A percentile compares a stretch with the other conserved stretches of the same genome.
These are phyloP conservation scores for Schizaphis graminum DNA, from an alignment of 2,888 invertebrate genomes.

Conservation along the genomic window DNA sequence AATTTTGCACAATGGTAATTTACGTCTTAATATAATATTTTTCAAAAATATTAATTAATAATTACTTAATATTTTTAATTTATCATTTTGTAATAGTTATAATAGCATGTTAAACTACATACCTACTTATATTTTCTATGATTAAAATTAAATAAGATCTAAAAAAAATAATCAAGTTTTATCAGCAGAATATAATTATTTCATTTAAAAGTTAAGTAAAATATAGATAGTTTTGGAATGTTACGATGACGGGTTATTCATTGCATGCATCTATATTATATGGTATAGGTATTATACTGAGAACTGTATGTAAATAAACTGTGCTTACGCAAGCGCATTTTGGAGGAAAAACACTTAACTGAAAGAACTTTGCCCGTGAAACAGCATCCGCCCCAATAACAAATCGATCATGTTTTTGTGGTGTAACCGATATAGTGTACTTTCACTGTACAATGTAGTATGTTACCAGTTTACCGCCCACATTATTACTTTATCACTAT, in stretches of 20 bases:
- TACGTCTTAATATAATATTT: background rate
- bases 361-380: slow-evolving; percentile 39
- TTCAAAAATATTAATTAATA: background rate
- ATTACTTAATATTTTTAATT: background rate
- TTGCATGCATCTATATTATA: background rate
- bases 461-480: background rate
- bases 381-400: slow-evolving; percentile 49
- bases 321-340: slow-evolving; percentile 52
- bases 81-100: background rate
- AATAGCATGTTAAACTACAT: background rate
- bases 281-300: background rate
- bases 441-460: background rate
- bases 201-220: background rate
- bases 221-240: background rate
- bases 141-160: background rate
- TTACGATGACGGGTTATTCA: background rate
- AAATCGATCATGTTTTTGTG: slow-evolving; percentile 36
- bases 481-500: background rate
- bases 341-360: slow-evolving; percentile 24
- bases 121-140: background rate
- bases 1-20: background rate
- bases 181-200: background rate
- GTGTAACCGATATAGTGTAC: background rate
- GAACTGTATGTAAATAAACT: background rate
- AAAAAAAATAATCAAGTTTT: background rate